Evolutionary conservation across 2,113 vertebrate species (phyloP).

Genomic region (Paratilapia polleni): DNA sequence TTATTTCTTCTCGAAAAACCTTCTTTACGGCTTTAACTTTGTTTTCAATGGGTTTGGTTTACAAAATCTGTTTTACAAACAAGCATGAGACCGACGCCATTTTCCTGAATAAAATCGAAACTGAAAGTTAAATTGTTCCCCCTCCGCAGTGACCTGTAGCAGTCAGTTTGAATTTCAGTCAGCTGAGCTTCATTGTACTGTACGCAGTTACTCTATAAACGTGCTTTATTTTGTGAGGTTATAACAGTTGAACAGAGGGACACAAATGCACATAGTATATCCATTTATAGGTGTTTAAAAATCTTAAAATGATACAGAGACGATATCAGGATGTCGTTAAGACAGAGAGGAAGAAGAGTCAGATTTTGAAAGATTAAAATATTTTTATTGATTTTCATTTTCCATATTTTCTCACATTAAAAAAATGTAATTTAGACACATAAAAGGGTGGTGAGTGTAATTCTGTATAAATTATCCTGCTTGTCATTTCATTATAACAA

Average conservation of each 20-base stretch:
- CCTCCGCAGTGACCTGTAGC: not conserved
- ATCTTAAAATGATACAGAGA: too few species aligned
- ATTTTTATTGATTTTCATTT: not conserved
- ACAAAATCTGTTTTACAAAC: not conserved
- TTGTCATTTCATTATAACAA: not conserved
- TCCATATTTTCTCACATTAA: not conserved
- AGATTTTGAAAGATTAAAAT: not conserved
- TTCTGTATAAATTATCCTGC: not conserved
- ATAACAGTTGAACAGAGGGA: not conserved
- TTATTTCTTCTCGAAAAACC: not conserved
- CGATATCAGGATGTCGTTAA: too few species aligned
- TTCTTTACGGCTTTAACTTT: accelerated
- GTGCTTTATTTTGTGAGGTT: not conserved
- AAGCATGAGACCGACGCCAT: slow-evolving; percentile 25
- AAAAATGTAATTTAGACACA: not conserved
- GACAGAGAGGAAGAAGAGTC: not conserved
- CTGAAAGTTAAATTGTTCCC: slow-evolving; percentile 45
- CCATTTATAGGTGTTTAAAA: too few species aligned
- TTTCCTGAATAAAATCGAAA: slow-evolving; percentile 31
- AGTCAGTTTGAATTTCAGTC: too few species aligned
- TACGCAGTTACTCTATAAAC: too few species aligned
- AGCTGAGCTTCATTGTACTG: too few species aligned
- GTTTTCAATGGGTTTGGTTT: not conserved
- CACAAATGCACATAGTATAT: too few species aligned
- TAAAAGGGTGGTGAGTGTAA: not conserved